Evolutionary conservation across 2,888 invertebrate genomes (phyloP), one percentile per base, ranked within the genome.

Genomic region (Anorthoa munda): DNA sequence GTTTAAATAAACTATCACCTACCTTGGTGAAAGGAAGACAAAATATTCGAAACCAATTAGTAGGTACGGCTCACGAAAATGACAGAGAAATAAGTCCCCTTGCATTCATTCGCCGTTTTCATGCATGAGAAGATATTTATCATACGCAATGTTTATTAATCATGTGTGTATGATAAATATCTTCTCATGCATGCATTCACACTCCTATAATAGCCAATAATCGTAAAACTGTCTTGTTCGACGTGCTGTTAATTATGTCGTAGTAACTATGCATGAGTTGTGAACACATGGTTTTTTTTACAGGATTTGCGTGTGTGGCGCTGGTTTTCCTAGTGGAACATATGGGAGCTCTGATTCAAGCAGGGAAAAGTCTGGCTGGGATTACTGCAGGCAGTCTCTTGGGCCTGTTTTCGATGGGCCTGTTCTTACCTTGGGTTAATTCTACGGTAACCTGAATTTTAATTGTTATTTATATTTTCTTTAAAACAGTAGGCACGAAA

Each of bases 241-340:
- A 77, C 60, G 72, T 56, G 53, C 31, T 46, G 53, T 74, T 51
- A 65, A 75, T 65, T 71, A 75, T 71, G 21, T 53, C 26, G 13
- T 58, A 55, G 46, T 51, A 13, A 53, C 21, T 58, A 51, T 48
- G 21, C 39, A 66, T 45, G 39, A 58, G 45, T 51, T 48, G 9
- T 59, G 2, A 70, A 58, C 15, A 45, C 46, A 31, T 56, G n/a
- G 13, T 23, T 55, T 67, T 66, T 66, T 77, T 86, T 84, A 1
- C 89, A 96, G 96, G 98, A 45, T 92, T 94, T 2, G 91, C 97
- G 23, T 98, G 98, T 88, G 97, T 98, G 2, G 97, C 95, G 0
- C 88, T 98, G 53, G 98, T 98, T 0, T 97, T 98, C 90, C 92
- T 98, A 31, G 98, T 98, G 0, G 98, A 98, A 88, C 97, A 97